phyloP scores from a whole-genome alignment of 2,797 vertebrate species.

The Crypturellus tataupa region DNA sequence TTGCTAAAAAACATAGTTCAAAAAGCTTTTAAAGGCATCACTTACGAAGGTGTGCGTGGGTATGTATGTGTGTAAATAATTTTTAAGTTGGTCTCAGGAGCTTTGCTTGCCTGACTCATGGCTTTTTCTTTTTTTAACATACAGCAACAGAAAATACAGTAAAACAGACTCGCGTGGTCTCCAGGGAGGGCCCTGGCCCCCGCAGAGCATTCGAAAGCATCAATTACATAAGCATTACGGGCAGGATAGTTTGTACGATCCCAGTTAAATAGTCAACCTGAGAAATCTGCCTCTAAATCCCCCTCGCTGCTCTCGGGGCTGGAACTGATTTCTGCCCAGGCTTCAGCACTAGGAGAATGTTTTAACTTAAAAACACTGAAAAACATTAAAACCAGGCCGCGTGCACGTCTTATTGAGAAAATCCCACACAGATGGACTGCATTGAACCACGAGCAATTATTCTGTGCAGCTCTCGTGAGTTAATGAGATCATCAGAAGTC shows the following conservation, averaged over 20 bases:
- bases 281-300: slow-evolving; percentile 64
- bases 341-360: slow-evolving; percentile 58
- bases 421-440: slow-evolving; percentile 76
- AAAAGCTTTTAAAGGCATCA: slow-evolving; percentile 25
- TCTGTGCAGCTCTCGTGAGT: slow-evolving; percentile 45
- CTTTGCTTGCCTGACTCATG: slow-evolving; percentile 39
- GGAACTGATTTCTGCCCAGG: slow-evolving; percentile 64
- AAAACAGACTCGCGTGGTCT: slow-evolving; percentile 64
- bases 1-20: background rate
- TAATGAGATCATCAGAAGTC: slow-evolving; percentile 73
- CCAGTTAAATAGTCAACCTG: slow-evolving; percentile 66
- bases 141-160: slow-evolving; percentile 64
- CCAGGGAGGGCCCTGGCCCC: slow-evolving; percentile 39
- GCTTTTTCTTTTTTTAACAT: background rate
- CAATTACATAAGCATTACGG: slow-evolving; percentile 55
- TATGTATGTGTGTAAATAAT: slow-evolving; percentile 46
- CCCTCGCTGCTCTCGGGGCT: slow-evolving; percentile 43
- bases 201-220: slow-evolving; percentile 54
- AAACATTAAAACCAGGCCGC: slow-evolving; percentile 72
- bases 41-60: slow-evolving; percentile 38
- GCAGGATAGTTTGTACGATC: slow-evolving; percentile 59
- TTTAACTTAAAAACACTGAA: slow-evolving; percentile 56
- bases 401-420: slow-evolving; percentile 71
- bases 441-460: slow-evolving; percentile 67
- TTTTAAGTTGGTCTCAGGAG: slow-evolving; percentile 32